phyloP scores from a whole-genome alignment of 2,888 invertebrate species.

The Drosophila paramelanica region DNA sequence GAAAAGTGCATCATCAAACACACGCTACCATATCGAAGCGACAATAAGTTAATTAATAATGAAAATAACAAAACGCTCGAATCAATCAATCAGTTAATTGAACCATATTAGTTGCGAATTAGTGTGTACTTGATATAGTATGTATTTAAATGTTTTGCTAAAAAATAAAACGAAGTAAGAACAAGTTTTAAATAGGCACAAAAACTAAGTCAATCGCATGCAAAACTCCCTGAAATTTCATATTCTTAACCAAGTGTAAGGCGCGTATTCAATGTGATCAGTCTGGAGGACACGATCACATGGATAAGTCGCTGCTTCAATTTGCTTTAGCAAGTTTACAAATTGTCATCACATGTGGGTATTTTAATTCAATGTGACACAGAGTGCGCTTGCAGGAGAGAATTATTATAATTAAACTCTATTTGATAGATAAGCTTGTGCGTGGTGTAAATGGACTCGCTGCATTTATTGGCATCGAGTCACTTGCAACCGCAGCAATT shows the following conservation, averaged over 20 bases:
- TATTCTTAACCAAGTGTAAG: slow-evolving; percentile 14
- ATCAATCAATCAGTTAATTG: slow-evolving; percentile 46
- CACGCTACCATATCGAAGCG: slow-evolving; percentile 57
- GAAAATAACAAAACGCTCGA: slow-evolving; percentile 36
- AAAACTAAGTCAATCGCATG: slow-evolving; percentile 51
- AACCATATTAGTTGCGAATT: slow-evolving; percentile 56
- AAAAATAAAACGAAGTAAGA: slow-evolving; percentile 23
- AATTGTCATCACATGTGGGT: slow-evolving; percentile 52
- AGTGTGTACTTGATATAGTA: slow-evolving; percentile 43
- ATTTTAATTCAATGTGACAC: slow-evolving; percentile 59
- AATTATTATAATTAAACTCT: not conserved
- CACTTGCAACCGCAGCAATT: slow-evolving; percentile 44
- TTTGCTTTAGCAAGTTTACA: slow-evolving; percentile 41
- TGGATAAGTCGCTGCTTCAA: slow-evolving; percentile 50
- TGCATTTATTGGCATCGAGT: slow-evolving; percentile 19
- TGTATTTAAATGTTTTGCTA: slow-evolving; percentile 27
- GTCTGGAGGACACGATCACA: slow-evolving; percentile 25
- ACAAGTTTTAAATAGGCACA: slow-evolving; percentile 9
- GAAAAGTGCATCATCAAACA: slow-evolving; percentile 52
- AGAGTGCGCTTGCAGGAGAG: slow-evolving; percentile 63
- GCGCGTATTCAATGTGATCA: slow-evolving; percentile 50
- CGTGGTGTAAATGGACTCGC: slow-evolving; percentile 44
- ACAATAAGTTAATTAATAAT: slow-evolving; percentile 40
- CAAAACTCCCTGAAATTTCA: slow-evolving; percentile 37
- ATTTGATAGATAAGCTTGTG: slow-evolving; percentile 26